Evolutionary conservation across 2,888 invertebrate genomes (phyloP), one percentile per base, ranked within the genome.

Genomic region (Cryptophagus acutangulus): DNA sequence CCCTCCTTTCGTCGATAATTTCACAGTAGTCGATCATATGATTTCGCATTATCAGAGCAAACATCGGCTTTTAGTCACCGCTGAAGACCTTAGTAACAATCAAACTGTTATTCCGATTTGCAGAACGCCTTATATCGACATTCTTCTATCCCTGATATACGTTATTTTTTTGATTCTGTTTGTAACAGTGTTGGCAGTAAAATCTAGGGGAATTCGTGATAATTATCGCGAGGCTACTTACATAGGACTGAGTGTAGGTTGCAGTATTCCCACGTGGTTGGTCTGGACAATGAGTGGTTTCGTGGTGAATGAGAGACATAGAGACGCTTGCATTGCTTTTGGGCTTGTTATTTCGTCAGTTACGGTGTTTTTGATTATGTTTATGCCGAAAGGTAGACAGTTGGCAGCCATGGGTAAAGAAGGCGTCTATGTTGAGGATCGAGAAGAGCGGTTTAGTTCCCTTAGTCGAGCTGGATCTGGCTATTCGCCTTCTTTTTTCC

Each of bases 171-270:
- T 94, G 43, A 84, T 92, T 52, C 72, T 88, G 34, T 84, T 90
- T 58, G 91, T 91, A 41, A 84, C 87, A 44, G 80, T 89, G 40
- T 74, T 93, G 55, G 87, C 92, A 37, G 77, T 91, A 49, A 82
- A 88, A 61, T 88, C 92, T 37, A 78, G 89, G 26, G 87, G 89
- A 36, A 90, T 93, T 46, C 82, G 91, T 40, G 93, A 93, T 71
- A 94, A 94, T 71, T 91, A 92, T 68, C 78, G 93, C 36, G 94
- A 94, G 69, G 87, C 93, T 31, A 86, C 88, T 20, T 94, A 91
- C 70, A 92, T 94, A 56, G 92, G 91, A 9, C 78, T 90, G 52
- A 87, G 91, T 13, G 83, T 89, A 33, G 88, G 89, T 28, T 84
- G 89, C 43, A 82, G 86, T 49, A 83, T 93, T 46, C 89, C 90